A percentile compares a stretch with the other conserved stretches of the same genome.
These are phyloP conservation scores for Arremon aurantiirostris DNA, from an alignment of 2,797 vertebrate species.

Conservation along the genomic window DNA sequence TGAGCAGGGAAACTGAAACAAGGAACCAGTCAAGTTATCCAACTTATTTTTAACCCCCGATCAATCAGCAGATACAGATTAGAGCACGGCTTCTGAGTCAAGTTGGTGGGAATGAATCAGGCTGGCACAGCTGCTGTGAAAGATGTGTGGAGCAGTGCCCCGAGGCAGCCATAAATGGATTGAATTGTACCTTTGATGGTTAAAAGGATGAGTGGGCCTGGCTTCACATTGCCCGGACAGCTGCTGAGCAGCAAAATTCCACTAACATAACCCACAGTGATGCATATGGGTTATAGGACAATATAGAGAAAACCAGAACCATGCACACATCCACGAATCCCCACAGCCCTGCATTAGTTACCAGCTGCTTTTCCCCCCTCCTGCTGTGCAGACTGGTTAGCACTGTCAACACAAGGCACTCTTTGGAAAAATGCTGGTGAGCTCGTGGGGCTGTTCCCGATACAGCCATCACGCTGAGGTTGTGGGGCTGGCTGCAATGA, in stretches of 20 bases:
- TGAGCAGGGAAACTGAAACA: background rate
- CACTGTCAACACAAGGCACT: slow-evolving; percentile 4
- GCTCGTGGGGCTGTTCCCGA: background rate
- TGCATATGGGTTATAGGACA: slow-evolving; percentile 25
- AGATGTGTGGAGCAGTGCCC: background rate
- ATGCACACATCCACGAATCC: background rate
- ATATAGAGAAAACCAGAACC: background rate
- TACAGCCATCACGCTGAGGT: fast-evolving
- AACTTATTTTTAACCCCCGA: background rate
- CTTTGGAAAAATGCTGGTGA: background rate
- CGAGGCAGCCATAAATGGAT: background rate
- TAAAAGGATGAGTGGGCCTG: background rate
- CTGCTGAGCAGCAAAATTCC: slow-evolving; percentile 50
- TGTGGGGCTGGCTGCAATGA: background rate
- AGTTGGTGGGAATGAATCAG: background rate
- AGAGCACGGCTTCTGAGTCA: fast-evolving
- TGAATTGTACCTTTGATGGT: background rate
- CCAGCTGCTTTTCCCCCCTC: background rate
- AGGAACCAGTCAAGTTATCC: background rate
- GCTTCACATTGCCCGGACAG: background rate
- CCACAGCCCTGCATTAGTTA: background rate
- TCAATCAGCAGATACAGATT: background rate
- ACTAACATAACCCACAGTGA: background rate
- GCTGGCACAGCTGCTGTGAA: background rate
- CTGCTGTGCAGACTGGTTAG: background rate